Evolutionary conservation across 1,140 invertebrate species (phyloP).

Genomic region (Neodiprion pinetum): DNA sequence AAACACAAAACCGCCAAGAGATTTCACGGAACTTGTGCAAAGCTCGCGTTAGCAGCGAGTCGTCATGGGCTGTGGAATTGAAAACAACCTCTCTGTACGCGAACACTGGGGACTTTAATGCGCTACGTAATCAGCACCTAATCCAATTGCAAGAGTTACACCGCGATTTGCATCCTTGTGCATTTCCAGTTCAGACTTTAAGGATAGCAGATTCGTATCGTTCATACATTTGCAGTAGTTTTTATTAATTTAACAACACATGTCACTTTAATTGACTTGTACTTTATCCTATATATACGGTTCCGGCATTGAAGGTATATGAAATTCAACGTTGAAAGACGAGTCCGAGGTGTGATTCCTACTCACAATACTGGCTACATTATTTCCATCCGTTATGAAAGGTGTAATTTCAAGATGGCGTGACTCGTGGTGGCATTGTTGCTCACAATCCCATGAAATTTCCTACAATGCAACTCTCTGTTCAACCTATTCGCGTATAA

Average conservation of each 20-base stretch:
- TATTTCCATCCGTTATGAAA: constrained; percentile 31
- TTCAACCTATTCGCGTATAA: not conserved
- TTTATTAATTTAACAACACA: too few relatives aligned
- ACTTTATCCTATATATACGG: not conserved
- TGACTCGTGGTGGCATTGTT: constrained; percentile 32
- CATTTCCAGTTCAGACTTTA: too few relatives aligned
- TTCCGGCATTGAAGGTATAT: not conserved
- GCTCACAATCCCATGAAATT: constrained; percentile 39
- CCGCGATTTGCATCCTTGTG: too few relatives aligned
- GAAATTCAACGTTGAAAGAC: not conserved
- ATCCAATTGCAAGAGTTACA: not conserved
- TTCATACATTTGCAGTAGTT: too few relatives aligned
- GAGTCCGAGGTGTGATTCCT: constrained; percentile 30
- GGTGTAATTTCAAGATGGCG: constrained; percentile 36
- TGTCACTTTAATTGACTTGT: too few relatives aligned
- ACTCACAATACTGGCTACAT: constrained; percentile 33
- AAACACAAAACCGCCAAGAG: too few relatives aligned
- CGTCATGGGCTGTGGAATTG: not conserved
- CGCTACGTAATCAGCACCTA: not conserved
- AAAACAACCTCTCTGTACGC: not conserved
- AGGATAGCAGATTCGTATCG: too few relatives aligned
- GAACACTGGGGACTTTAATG: not conserved
- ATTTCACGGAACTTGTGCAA: too few relatives aligned
- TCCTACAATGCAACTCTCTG: constrained; percentile 8
- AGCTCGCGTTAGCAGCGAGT: too few relatives aligned